These are phyloP conservation scores for Diceros bicornis DNA, from an alignment of 2,797 vertebrate genomes.

Conservation along the genomic window DNA sequence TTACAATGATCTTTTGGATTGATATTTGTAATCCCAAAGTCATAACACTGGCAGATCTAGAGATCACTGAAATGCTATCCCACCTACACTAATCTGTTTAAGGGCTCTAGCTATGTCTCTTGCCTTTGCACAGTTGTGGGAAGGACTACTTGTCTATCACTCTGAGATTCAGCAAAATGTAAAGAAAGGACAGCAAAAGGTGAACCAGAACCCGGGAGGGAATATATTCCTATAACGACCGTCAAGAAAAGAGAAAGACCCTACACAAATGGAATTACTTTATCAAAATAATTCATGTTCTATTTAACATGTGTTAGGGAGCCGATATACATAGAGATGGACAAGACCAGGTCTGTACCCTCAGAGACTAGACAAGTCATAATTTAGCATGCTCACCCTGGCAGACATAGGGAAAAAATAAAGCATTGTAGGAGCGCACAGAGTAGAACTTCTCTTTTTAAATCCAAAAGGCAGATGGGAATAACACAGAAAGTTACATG, in stretches of 20 bases:
- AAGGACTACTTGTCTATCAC: not conserved
- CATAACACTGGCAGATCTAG: not conserved
- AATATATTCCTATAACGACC: not conserved
- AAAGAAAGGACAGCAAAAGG: not conserved
- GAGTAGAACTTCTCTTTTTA: conserved; percentile 4
- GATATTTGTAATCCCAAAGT: not conserved
- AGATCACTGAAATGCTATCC: not conserved
- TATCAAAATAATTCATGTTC: conserved; percentile 13
- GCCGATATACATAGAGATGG: not conserved
- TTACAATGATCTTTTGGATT: not conserved
- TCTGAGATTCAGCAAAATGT: not conserved
- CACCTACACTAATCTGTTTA: not conserved
- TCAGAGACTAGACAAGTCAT: not conserved
- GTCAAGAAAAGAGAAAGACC: not conserved
- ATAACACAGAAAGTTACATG: not conserved
- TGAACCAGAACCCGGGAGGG: not conserved
- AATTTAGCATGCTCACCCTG: not conserved
- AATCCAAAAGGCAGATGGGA: not conserved
- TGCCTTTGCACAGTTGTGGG: not conserved
- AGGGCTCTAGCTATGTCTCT: not conserved
- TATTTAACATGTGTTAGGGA: not conserved
- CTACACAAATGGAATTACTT: not conserved
- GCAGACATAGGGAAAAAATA: not conserved
- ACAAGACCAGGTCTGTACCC: not conserved
- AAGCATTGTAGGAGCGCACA: not conserved